Conservation (phyloP, 1,140 invertebrate genomes). For the Drosophila pectinifera region DNA sequence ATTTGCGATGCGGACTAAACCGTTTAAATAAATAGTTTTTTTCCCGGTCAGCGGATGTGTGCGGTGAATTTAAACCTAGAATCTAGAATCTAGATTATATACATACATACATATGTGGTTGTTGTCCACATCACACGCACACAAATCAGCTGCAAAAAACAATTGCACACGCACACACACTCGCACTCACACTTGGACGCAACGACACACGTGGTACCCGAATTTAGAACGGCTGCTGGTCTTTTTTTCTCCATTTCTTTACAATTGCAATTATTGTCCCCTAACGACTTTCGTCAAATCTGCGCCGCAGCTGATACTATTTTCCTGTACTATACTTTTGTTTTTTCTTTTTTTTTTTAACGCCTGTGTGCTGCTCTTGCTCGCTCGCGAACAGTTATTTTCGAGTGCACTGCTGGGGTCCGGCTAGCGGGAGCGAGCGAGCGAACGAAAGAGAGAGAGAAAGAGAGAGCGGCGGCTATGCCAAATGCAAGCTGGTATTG, state of each 20-base stretch:
- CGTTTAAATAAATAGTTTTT: conserved; percentile 7
- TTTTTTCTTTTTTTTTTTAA: conserved; percentile 52
- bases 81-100: conserved; percentile 3
- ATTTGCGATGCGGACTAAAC: conserved; percentile 5
- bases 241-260: conserved; percentile 49
- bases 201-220: conserved; percentile 71
- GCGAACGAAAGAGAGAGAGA: conserved; percentile 21
- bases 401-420: conserved; percentile 57
- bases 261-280: conserved; percentile 31
- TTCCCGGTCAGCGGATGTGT: conserved; percentile 65
- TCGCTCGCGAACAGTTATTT: conserved; percentile 69
- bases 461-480: conserved; percentile 24
- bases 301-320: conserved; percentile 68
- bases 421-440: conserved; percentile 20
- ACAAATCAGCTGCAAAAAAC: conserved; percentile 57
- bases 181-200: conserved; percentile 14
- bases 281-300: conserved; percentile 65
- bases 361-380: conserved; percentile 45
- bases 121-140: conserved; percentile 14
- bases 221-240: conserved; percentile 58
- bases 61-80: conserved; percentile 55
- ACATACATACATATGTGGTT: conserved; percentile 1
- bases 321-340: conserved; percentile 36
- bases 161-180: conserved; percentile 41
- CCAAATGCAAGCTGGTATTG: conserved; percentile 53